Percentiles rank a stretch among this genome's conserved stretches.
These are phyloP conservation scores for Aphidius ervi DNA, from an alignment of 1,140 invertebrate species.

Conservation along the genomic window DNA sequence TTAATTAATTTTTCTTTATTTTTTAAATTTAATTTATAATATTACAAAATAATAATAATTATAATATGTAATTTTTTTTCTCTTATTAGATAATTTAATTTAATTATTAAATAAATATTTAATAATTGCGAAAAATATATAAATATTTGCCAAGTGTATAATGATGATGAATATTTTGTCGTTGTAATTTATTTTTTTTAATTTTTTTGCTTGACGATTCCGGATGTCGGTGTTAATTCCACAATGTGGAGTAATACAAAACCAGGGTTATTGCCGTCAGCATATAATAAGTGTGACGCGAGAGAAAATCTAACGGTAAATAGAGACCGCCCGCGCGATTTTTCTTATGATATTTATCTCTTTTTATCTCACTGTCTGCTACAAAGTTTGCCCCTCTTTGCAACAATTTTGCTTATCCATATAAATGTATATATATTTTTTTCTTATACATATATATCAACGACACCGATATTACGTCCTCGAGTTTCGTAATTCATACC, in stretches of 20 bases:
- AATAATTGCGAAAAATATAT: too few relatives aligned
- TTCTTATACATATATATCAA: constrained; percentile 13
- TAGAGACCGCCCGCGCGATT: constrained; percentile 26
- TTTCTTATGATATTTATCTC: constrained; percentile 29
- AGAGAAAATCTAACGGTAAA: constrained; percentile 49
- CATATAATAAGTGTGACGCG: constrained; percentile 24
- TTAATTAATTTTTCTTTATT: too few relatives aligned
- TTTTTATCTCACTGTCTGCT: not conserved
- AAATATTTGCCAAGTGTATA: too few relatives aligned
- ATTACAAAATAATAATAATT: too few relatives aligned
- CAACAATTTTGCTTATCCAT: not conserved
- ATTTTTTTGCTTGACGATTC: constrained; percentile 6
- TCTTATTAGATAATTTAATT: too few relatives aligned
- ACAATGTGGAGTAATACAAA: constrained; percentile 19
- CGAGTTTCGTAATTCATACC: constrained; percentile 41
- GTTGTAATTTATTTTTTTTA: not conserved
- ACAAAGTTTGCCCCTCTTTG: not conserved
- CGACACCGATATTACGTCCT: constrained; percentile 41
- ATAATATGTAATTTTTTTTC: too few relatives aligned
- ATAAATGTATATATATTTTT: not conserved
- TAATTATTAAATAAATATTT: too few relatives aligned
- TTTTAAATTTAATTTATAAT: too few relatives aligned
- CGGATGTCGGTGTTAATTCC: constrained; percentile 18
- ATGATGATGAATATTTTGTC: too few relatives aligned
- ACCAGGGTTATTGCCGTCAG: constrained; percentile 26